A percentile compares a stretch with the other conserved stretches of the same genome.
Conservation (phyloP, 2,888 invertebrate species). For the Herminia tarsipennalis region DNA sequence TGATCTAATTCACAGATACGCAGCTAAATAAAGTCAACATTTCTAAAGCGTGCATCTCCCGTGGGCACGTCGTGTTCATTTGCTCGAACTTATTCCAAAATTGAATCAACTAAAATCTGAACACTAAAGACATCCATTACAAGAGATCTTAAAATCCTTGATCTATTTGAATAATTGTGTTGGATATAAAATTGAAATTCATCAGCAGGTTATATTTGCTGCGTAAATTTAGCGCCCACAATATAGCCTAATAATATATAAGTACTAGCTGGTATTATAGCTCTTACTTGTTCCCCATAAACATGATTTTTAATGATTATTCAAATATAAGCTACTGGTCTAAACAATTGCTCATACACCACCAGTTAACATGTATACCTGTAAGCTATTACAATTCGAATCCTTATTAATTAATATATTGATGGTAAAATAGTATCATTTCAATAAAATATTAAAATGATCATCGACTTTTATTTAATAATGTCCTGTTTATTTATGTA, state of each 20-base stretch:
- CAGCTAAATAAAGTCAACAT: too few relatives aligned
- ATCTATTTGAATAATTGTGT: not conserved
- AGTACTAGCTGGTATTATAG: slow-evolving; percentile 5
- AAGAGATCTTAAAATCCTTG: not conserved
- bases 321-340: slow-evolving; percentile 41
- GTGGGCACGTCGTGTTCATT: too few relatives aligned
- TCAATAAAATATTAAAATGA: slow-evolving; percentile 77
- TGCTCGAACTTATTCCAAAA: too few relatives aligned
- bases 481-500: slow-evolving; percentile 73
- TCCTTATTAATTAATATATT: slow-evolving; percentile 52
- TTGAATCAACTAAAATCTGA: too few relatives aligned
- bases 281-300: slow-evolving; percentile 10
- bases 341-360: slow-evolving; percentile 83
- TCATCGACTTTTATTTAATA: slow-evolving; percentile 79
- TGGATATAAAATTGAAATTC: not conserved
- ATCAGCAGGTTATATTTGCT: slow-evolving; percentile 8
- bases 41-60: too few relatives aligned
- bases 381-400: slow-evolving; percentile 57
- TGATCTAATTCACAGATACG: too few relatives aligned
- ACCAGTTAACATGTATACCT: slow-evolving; percentile 71
- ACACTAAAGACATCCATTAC: too few relatives aligned
- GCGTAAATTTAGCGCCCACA: not conserved
- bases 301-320: slow-evolving; percentile 11
- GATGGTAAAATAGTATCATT: slow-evolving; percentile 72
- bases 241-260: not conserved